phyloP scores from a whole-genome alignment of 2,797 vertebrate species.

The Poecilia gillii region DNA sequence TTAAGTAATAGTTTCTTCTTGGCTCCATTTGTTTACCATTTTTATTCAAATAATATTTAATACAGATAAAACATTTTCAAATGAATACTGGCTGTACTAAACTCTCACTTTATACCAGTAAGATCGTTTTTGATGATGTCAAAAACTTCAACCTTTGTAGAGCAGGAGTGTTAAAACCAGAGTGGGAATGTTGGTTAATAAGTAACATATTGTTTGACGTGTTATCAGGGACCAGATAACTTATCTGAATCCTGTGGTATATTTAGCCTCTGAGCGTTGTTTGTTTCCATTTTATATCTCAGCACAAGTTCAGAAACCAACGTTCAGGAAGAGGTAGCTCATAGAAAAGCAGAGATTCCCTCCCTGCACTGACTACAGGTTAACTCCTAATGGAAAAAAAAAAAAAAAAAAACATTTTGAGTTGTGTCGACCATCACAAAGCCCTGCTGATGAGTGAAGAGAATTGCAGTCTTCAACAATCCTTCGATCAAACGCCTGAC shows the following conservation, averaged over 20 bases:
- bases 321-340: conserved; percentile 39
- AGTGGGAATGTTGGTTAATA: conserved; percentile 69
- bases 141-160: conserved; percentile 8
- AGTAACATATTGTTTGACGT: conserved; percentile 62
- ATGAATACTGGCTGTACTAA: neutral
- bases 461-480: conserved; percentile 70
- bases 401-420: conserved; percentile 48
- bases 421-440: conserved; percentile 46
- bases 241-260: conserved; percentile 60
- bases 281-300: conserved; percentile 53
- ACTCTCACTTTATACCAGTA: neutral
- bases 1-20: neutral
- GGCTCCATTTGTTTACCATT: neutral
- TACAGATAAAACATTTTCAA: neutral
- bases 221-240: conserved; percentile 65
- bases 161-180: conserved; percentile 36
- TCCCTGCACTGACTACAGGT: conserved; percentile 25
- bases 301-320: conserved; percentile 39
- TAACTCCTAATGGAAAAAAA: conserved; percentile 37
- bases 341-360: conserved; percentile 21
- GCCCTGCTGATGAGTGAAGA: conserved; percentile 53
- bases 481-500: conserved; percentile 61
- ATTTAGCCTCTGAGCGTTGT: conserved; percentile 53
- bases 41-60: neutral
- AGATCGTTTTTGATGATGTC: neutral